phyloP scores from a whole-genome alignment of 2,888 invertebrate species.

The Mylabris sibirica region DNA sequence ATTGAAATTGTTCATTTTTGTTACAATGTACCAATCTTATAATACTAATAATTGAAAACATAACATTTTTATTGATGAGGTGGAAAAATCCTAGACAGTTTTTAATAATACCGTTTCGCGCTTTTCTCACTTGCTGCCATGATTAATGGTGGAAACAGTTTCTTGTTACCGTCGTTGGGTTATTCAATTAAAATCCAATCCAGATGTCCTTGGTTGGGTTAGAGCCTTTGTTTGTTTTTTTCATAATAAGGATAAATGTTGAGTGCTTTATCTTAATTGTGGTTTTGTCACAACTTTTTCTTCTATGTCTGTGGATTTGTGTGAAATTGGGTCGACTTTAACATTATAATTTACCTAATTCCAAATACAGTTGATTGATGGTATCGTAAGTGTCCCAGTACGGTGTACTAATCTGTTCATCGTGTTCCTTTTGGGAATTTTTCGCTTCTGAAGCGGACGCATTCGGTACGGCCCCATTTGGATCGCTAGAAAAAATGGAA shows the following conservation, averaged over 20 bases:
- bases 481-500: slow-evolving; percentile 66
- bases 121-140: slow-evolving; percentile 32
- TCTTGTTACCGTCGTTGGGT: slow-evolving; percentile 35
- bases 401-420: slow-evolving; percentile 64
- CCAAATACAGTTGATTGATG: slow-evolving; percentile 88
- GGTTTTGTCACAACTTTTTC: slow-evolving; percentile 34
- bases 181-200: slow-evolving; percentile 45
- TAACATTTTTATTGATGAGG: neutral
- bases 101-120: slow-evolving; percentile 37
- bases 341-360: slow-evolving; percentile 67
- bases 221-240: slow-evolving; percentile 33
- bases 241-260: slow-evolving; percentile 36
- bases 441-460: slow-evolving; percentile 52
- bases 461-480: slow-evolving; percentile 66
- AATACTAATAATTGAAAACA: neutral
- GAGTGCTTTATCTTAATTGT: slow-evolving; percentile 42
- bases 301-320: slow-evolving; percentile 10
- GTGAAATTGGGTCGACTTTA: neutral
- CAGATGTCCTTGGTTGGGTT: slow-evolving; percentile 40
- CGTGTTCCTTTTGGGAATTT: slow-evolving; percentile 46
- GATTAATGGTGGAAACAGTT: slow-evolving; percentile 41
- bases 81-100: slow-evolving; percentile 33
- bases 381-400: slow-evolving; percentile 92
- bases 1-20: neutral
- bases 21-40: neutral